A percentile compares a stretch with the other conserved stretches of the same genome.
These are phyloP conservation scores for Physocephala rufipes DNA, from an alignment of 2,888 invertebrate species.

Conservation along the genomic window DNA sequence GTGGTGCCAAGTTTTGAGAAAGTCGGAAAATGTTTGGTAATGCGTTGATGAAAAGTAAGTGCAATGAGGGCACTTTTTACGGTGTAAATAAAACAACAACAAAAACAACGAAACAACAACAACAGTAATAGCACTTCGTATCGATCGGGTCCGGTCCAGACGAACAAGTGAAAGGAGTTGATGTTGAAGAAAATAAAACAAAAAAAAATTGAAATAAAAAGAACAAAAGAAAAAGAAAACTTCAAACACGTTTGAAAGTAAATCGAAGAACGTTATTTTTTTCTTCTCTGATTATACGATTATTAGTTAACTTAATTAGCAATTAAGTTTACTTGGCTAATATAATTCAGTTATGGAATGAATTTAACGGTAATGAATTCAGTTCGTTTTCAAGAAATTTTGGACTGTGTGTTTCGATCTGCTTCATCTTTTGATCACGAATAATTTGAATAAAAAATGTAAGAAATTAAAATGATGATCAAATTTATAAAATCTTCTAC, in stretches of 20 bases:
- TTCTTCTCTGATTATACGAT: background rate
- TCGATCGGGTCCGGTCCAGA: background rate
- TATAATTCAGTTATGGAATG: too few species aligned
- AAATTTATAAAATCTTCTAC: too few species aligned
- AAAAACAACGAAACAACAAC: conserved; percentile 22
- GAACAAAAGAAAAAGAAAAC: background rate
- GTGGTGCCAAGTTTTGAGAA: conserved; percentile 7
- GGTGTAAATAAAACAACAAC: background rate
- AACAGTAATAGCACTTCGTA: background rate
- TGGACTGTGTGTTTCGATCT: too few species aligned
- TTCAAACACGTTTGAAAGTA: conserved; percentile 16
- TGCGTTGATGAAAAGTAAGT: conserved; percentile 15
- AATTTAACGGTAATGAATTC: too few species aligned
- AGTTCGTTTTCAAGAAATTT: too few species aligned
- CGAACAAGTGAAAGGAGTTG: conserved; percentile 26
- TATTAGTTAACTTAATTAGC: background rate
- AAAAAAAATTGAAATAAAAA: too few species aligned
- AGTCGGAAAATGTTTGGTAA: conserved; percentile 2
- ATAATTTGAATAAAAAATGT: too few species aligned
- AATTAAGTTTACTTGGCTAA: background rate
- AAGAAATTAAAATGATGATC: too few species aligned
- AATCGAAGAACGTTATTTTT: background rate
- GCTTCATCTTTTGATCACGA: too few species aligned
- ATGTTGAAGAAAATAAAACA: background rate
- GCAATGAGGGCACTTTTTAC: background rate